A percentile compares a stretch with the other conserved stretches of the same genome.
phyloP scores from a whole-genome alignment of 2,113 vertebrate genomes.

The Salvelinus sp. region DNA sequence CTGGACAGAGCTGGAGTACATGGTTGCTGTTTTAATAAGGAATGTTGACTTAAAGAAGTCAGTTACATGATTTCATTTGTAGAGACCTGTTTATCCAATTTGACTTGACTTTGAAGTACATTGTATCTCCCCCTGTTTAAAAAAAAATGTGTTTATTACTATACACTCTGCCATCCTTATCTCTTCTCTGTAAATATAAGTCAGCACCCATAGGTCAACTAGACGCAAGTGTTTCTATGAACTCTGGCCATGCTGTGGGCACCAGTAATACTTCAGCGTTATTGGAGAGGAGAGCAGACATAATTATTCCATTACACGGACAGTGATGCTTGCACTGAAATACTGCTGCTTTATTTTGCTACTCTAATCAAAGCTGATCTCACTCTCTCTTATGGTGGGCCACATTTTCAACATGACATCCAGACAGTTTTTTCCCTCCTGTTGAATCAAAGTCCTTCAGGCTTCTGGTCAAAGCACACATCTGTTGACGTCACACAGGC shows the following conservation, averaged over 20 bases:
- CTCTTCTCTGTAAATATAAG: constrained; percentile 54
- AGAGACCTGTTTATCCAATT: constrained; percentile 45
- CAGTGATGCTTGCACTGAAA: constrained; percentile 48
- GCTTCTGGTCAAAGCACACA: constrained; percentile 33
- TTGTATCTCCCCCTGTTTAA: constrained; percentile 35
- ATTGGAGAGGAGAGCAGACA: constrained; percentile 62
- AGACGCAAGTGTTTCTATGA: constrained; percentile 61
- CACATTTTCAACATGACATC: constrained; percentile 28
- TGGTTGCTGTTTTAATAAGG: not conserved
- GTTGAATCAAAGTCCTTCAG: constrained; percentile 18
- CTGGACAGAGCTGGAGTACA: constrained; percentile 25
- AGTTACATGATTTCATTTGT: constrained; percentile 31
- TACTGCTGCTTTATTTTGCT: constrained; percentile 52
- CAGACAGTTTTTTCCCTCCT: constrained; percentile 8
- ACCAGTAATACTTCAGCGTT: constrained; percentile 63
- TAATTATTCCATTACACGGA: constrained; percentile 64
- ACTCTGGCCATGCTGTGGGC: constrained; percentile 54
- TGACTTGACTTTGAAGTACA: constrained; percentile 33
- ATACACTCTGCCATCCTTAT: constrained; percentile 44
- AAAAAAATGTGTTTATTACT: constrained; percentile 42
- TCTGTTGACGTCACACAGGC: constrained; percentile 53
- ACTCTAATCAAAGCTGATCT: constrained; percentile 57
- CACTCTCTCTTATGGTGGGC: constrained; percentile 34
- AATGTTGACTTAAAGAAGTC: constrained; percentile 8
- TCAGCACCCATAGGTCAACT: constrained; percentile 53